Evolutionary conservation across 2,888 invertebrate species (phyloP).

Genomic region (Chrysolina haemoptera): DNA sequence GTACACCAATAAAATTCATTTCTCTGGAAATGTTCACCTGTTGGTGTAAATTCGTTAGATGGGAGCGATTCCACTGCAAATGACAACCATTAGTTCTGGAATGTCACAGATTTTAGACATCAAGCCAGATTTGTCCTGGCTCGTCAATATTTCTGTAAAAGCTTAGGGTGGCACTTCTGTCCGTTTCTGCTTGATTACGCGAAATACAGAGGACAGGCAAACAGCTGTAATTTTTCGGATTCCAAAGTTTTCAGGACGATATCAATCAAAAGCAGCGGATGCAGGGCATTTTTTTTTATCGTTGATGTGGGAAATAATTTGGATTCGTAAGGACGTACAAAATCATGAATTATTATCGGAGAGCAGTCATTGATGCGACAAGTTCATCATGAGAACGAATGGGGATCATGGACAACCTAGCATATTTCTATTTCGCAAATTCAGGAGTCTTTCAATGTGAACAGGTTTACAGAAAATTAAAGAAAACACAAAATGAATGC

Average conservation of each 20-base stretch:
- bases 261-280: background rate
- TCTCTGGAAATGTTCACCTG: background rate
- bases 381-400: too few species aligned
- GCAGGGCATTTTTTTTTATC: background rate
- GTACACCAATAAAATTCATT: background rate
- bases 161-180: constrained; percentile 13
- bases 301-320: background rate
- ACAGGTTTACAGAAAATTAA: too few species aligned
- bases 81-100: constrained; percentile 12
- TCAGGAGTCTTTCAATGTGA: too few species aligned
- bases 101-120: constrained; percentile 12
- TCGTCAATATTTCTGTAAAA: constrained; percentile 24
- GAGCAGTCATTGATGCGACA: too few species aligned
- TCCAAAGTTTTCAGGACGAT: constrained; percentile 1
- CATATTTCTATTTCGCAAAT: too few species aligned
- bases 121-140: constrained; percentile 17
- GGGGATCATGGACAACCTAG: too few species aligned
- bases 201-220: constrained; percentile 9
- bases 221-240: constrained; percentile 27
- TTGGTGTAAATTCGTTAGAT: constrained; percentile 8
- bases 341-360: background rate
- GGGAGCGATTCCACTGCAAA: constrained; percentile 1
- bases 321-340: background rate
- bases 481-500: too few species aligned
- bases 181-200: constrained; percentile 14